phyloP scores from a whole-genome alignment of 1,140 invertebrate genomes.

The Streblospio benedicti region DNA sequence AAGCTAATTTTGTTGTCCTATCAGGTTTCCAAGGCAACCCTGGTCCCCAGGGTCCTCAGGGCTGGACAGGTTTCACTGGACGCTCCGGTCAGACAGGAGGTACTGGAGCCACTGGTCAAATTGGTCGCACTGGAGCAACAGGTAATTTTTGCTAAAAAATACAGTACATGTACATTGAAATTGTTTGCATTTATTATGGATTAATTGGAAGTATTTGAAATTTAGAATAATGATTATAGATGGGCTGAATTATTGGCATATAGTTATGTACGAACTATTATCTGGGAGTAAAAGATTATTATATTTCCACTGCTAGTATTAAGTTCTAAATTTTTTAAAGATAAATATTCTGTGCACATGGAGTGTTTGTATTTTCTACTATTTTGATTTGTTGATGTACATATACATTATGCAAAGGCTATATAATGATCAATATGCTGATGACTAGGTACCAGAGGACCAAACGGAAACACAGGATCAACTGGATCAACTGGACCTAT shows the following conservation, averaged over 20 bases:
- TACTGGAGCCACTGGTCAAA: constrained; percentile 7
- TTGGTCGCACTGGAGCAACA: constrained; percentile 2
- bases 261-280: neutral
- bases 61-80: constrained; percentile 4
- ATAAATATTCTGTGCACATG: neutral
- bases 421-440: neutral
- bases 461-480: constrained; percentile 10
- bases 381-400: constrained; percentile 12
- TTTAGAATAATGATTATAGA: neutral
- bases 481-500: constrained; percentile 9
- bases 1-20: too few relatives aligned
- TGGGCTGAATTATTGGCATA: neutral
- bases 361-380: constrained; percentile 8
- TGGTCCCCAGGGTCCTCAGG: constrained; percentile 2
- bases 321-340: neutral
- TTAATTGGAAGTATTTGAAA: constrained; percentile 10
- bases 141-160: too few relatives aligned
- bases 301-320: neutral
- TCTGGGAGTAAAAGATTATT: neutral
- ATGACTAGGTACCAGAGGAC: constrained; percentile 2
- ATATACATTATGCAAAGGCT: constrained; percentile 11
- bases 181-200: constrained; percentile 3
- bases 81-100: constrained; percentile 7
- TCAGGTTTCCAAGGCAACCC: constrained; percentile 4
- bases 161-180: too few relatives aligned